Evolutionary conservation across 2,888 invertebrate species (phyloP).

Genomic region (Pristionchus fissidentatus): DNA sequence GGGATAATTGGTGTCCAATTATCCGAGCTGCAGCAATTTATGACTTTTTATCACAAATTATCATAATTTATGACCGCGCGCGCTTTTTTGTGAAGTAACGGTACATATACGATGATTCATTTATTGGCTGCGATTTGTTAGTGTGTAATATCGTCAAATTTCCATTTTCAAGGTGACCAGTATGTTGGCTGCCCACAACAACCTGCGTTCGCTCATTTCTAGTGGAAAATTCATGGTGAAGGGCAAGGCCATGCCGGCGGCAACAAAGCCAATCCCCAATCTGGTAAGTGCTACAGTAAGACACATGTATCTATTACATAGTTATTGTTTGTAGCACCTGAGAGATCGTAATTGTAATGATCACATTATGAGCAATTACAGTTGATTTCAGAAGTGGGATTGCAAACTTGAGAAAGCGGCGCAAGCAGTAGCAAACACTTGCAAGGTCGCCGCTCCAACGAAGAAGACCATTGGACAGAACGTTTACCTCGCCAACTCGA

Average conservation of each 20-base stretch:
- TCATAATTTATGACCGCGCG: too few species aligned
- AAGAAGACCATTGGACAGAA: not conserved
- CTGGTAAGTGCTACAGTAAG: too few species aligned
- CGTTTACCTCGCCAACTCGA: not conserved
- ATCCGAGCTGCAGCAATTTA: too few species aligned
- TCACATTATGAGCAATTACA: not conserved
- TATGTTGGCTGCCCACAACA: not conserved
- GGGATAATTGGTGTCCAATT: too few species aligned
- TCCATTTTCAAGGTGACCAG: not conserved
- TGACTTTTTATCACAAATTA: too few species aligned
- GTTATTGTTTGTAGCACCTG: too few species aligned
- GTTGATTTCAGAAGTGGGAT: not conserved
- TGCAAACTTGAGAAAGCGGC: slow-evolving; percentile 23
- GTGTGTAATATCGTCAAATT: too few species aligned
- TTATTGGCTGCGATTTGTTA: too few species aligned
- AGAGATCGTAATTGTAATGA: too few species aligned
- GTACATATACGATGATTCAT: too few species aligned
- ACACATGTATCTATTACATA: too few species aligned
- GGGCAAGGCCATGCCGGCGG: not conserved
- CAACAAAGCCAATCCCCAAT: not conserved
- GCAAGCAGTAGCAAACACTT: not conserved
- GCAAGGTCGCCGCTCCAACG: not conserved
- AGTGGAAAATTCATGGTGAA: not conserved
- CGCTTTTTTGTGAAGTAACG: too few species aligned
- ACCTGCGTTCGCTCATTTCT: not conserved